Base-by-base conservation (phyloP, 2,888 invertebrate genomes). In the Patella ulyssiponensis region DNA sequence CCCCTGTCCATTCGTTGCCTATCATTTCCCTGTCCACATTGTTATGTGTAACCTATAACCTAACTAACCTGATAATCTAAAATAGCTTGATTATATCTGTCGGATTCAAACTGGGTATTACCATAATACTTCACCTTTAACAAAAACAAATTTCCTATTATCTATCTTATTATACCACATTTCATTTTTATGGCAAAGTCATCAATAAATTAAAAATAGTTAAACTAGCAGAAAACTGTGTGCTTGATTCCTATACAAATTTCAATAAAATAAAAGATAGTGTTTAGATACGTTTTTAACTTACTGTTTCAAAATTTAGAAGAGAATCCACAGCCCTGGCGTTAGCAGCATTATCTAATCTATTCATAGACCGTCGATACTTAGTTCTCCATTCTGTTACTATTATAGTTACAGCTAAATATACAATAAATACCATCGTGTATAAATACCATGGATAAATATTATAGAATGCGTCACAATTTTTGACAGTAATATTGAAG, bases 331-430 rank as follows among this genome's bases (percentile, higher is more conserved):
- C 98, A 76, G 97, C 97, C 79, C 96, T 94, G 7, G 97, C 96
- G 87, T 96, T 95, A 79, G 96, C 95, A 58, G 95, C 96, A 92
- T 99, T 99, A 90, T 99, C 98, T 0, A 97, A 95, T 52, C 95
- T 93, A 92, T 99, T 99, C 97, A 98, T 98, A 7, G 95, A 94
- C 54, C 98, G 93, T 85, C 98, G 96, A 92, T 94, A 99, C 92
- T 98, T 97, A 0, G 98, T 99, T 17, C 99, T 94, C 99, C 99
- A 99, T 92, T 99, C 98, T 0, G 99, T 99, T n/a, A 99, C 94
- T 20, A 93, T 92, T 88, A 99, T 95, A 0, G 99, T 99, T 15
- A 94, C 94, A 89, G 93, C 97, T 98, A 92, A 17, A 93, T 92
- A 75, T 58, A 77, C 71, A 71, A 23, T 15, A 15, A n/a, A 17